Percentiles rank a stretch among this genome's conserved stretches.
Evolutionary conservation across 2,797 vertebrate species (phyloP).

Genomic region (Denticeps clupeoides): DNA sequence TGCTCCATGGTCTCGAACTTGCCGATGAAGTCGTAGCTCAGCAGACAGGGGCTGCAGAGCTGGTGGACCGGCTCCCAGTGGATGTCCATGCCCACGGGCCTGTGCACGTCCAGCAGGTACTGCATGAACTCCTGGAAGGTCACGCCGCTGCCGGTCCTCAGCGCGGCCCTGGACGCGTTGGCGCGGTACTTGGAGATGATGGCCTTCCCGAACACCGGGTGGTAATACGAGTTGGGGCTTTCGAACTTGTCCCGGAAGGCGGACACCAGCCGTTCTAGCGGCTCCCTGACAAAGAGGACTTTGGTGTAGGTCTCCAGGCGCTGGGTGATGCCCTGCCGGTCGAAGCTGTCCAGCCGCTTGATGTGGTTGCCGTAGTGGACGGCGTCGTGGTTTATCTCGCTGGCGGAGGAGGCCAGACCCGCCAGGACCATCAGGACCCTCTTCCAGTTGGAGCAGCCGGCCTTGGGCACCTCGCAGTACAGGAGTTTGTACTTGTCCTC

Average conservation of each 20-base stretch:
- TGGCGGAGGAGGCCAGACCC: constrained; percentile 67
- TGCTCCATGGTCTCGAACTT: constrained; percentile 93
- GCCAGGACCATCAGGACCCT: constrained; percentile 87
- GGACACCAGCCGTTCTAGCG: constrained; percentile 87
- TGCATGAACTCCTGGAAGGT: constrained; percentile 87
- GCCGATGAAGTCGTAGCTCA: constrained; percentile 89
- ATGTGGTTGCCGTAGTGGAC: constrained; percentile 79
- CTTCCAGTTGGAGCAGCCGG: constrained; percentile 97
- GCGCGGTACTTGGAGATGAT: constrained; percentile 84
- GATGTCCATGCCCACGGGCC: constrained; percentile 92
- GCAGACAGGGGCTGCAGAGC: constrained; percentile 87
- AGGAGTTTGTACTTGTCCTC: constrained; percentile 83
- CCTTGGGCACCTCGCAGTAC: constrained; percentile 94
- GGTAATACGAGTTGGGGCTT: constrained; percentile 90
- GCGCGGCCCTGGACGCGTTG: constrained; percentile 72
- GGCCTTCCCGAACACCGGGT: constrained; percentile 82
- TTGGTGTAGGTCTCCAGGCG: constrained; percentile 88
- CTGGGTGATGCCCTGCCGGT: constrained; percentile 67
- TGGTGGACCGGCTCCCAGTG: constrained; percentile 88
- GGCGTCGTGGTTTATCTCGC: constrained; percentile 71
- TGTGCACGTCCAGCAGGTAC: constrained; percentile 84
- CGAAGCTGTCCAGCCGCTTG: constrained; percentile 72
- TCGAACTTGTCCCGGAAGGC: constrained; percentile 96
- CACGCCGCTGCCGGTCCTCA: constrained; percentile 80
- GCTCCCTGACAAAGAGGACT: constrained; percentile 85